Base-by-base conservation (phyloP, 1,140 invertebrate genomes). In the Tetraneura akinire region DNA sequence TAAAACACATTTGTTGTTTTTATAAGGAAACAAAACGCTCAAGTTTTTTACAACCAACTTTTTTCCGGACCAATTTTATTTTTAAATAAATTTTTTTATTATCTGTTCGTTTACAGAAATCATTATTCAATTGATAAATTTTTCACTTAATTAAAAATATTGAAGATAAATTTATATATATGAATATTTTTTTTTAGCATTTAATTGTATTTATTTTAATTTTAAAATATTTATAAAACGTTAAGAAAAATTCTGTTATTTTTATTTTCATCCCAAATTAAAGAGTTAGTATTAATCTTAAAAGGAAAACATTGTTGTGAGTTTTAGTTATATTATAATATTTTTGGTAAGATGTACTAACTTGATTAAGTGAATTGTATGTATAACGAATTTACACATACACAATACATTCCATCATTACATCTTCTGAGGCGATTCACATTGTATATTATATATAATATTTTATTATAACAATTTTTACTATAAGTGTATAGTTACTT, bases 201-300 rank as follows among this genome's bases (percentile, higher is more conserved):
- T 45, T 62, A 60, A 60, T 62, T 62, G 55, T 78, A 78, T 78
- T 78, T 78, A 78, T 78, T 78, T 78, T 78, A 78, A 78, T 78
- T 78, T 78, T 45, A 78, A 78, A 78, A 78, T 78, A 78, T 78
- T 78, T 78, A 78, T 78, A 45, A 78, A 78, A 45, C 16, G 74
- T 78, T 78, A 78, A 78, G 32, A 78, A 60, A 78, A 60, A 57
- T 29, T 76, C 32, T 76, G 73, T 78, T 78, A 45, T 60, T 62
- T 74, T 74, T 78, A 78, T 78, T 60, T 68, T 78, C 55, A n/a
- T 21, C 55, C 55, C 49, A 45, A 78, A 62, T 45, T 47, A 45
- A 78, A 78, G 10, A 78, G 42, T 74, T 74, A 74, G 29, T 55
- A 57, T 37, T 74, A 74, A 55, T 74, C n/a, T 42, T 23, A 45